Evolutionary conservation across 1,140 invertebrate genomes (phyloP).

Genomic region (Gerris buenoi): DNA sequence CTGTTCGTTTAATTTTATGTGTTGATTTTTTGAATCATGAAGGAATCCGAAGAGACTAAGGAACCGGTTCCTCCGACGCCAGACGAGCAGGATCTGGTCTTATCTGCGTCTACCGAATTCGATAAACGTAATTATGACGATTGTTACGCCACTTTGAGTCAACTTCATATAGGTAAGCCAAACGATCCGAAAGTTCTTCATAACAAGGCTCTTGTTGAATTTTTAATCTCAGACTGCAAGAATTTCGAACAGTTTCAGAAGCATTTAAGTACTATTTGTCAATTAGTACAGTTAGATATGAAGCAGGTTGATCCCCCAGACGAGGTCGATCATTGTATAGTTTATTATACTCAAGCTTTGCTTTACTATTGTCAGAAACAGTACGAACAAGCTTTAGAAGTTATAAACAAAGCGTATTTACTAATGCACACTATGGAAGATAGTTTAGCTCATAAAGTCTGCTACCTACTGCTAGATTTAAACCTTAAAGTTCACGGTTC

Average conservation of each 20-base stretch:
- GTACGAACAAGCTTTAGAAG: constrained; percentile 52
- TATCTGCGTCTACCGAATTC: constrained; percentile 38
- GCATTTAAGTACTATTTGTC: constrained; percentile 43
- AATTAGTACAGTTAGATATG: constrained; percentile 36
- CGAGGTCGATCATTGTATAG: constrained; percentile 51
- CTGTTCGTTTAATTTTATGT: too few relatives aligned
- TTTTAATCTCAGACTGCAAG: constrained; percentile 49
- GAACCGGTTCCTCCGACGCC: not conserved
- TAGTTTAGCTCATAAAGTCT: constrained; percentile 6
- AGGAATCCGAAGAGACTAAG: not conserved
- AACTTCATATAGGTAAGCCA: constrained; percentile 39
- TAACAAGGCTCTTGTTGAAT: constrained; percentile 56
- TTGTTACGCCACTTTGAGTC: constrained; percentile 41
- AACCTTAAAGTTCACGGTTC: not conserved
- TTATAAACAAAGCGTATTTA: constrained; percentile 56
- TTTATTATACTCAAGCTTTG: constrained; percentile 68
- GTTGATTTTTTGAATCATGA: not conserved
- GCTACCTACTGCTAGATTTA: constrained; percentile 4
- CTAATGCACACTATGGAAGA: constrained; percentile 49
- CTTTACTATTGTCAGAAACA: constrained; percentile 64
- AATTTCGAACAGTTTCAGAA: constrained; percentile 56
- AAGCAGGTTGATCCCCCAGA: constrained; percentile 40
- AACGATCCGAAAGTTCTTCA: constrained; percentile 53
- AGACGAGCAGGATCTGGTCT: constrained; percentile 10
- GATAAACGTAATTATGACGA: constrained; percentile 36